These are phyloP conservation scores for Araneus ventricosus DNA, from an alignment of 1,140 invertebrate genomes.

Conservation along the genomic window DNA sequence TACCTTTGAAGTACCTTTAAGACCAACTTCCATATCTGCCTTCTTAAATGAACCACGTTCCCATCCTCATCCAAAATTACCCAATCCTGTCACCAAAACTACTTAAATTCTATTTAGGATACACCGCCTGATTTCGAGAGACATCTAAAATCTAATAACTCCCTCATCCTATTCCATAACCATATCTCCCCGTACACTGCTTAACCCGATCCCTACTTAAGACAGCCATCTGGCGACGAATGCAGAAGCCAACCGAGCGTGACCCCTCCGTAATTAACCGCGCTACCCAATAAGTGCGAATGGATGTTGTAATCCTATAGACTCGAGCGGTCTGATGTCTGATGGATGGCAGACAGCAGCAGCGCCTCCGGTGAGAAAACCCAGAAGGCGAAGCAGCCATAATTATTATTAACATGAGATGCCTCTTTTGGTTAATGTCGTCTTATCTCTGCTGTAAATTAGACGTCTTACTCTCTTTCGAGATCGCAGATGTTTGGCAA, in stretches of 20 bases:
- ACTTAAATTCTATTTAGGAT: neutral
- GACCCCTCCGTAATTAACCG: constrained; percentile 39
- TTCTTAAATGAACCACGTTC: neutral
- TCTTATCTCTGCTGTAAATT: constrained; percentile 30
- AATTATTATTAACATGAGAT: constrained; percentile 58
- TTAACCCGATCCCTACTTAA: neutral
- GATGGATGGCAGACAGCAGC: neutral
- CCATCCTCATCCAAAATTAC: neutral
- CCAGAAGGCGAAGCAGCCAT: neutral
- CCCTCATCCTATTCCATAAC: neutral
- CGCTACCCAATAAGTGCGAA: neutral
- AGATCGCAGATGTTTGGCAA: neutral
- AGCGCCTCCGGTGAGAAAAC: neutral
- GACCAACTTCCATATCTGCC: too few relatives aligned
- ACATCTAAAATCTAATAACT: neutral
- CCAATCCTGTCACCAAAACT: too few relatives aligned
- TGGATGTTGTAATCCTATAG: constrained; percentile 50
- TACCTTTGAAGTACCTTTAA: too few relatives aligned
- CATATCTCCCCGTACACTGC: too few relatives aligned
- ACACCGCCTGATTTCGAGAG: neutral
- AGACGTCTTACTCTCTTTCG: constrained; percentile 33
- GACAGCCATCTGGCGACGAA: neutral
- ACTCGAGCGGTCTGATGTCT: neutral
- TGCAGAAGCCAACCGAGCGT: neutral
- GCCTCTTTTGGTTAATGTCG: constrained; percentile 57